Evolutionary conservation across 1,140 invertebrate species (phyloP).

Genomic region (Drosophila mayri): DNA sequence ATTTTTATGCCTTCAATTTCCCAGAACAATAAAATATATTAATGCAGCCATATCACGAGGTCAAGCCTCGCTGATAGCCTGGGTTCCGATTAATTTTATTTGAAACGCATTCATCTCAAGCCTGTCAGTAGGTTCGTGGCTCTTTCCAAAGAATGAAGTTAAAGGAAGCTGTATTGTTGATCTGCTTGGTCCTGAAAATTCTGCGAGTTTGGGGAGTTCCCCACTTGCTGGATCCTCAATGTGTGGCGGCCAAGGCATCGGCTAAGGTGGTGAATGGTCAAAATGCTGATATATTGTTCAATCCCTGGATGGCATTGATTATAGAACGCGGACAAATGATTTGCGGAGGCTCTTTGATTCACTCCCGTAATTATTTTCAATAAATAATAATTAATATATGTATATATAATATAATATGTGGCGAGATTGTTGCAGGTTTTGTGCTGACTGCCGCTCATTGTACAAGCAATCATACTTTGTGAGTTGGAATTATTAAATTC

Average conservation of each 20-base stretch:
- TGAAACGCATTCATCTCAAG: neutral
- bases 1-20: neutral
- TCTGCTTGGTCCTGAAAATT: neutral
- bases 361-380: slow-evolving; percentile 3
- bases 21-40: slow-evolving; percentile 1
- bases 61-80: slow-evolving; percentile 1
- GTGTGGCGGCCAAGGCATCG: neutral
- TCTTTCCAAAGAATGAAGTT: neutral
- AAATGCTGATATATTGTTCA: neutral
- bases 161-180: neutral
- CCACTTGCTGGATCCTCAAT: neutral
- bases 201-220: neutral
- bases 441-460: slow-evolving; percentile 8
- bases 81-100: neutral
- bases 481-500: neutral
- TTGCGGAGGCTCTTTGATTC: slow-evolving; percentile 9
- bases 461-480: neutral
- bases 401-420: too few species aligned
- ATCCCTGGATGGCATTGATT: slow-evolving; percentile 5
- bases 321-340: neutral
- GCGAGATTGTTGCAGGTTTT: neutral
- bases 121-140: neutral
- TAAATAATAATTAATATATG: neutral
- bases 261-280: neutral
- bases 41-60: neutral